Percentiles rank a stretch among this genome's conserved stretches.
phyloP scores from a whole-genome alignment of 2,888 invertebrate genomes.

The Oscheius sp. region DNA sequence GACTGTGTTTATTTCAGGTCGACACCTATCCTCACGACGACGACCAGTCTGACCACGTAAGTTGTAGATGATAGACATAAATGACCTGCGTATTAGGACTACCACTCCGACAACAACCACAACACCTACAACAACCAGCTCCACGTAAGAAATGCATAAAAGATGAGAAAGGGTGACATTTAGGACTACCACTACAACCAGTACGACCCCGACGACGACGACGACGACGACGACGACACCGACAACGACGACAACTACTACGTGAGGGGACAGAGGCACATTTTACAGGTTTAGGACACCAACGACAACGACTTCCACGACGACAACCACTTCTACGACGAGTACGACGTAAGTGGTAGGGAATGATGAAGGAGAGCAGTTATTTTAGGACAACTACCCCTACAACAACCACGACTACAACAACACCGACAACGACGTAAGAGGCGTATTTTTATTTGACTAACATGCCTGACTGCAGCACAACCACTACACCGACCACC shows the following conservation, averaged over 20 bases:
- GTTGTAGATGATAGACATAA: not conserved
- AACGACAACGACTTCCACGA: not conserved
- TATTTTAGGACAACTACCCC: not conserved
- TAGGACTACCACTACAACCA: not conserved
- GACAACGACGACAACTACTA: constrained; percentile 1
- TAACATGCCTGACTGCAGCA: no score
- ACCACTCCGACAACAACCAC: not conserved
- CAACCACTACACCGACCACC: no score
- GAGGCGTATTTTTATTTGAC: no score
- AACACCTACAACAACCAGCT: not conserved
- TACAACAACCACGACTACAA: no score
- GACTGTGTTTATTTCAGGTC: not conserved
- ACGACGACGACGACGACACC: not conserved
- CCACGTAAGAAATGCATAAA: no score
- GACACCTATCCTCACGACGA: not conserved
- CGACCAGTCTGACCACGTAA: constrained; percentile 10
- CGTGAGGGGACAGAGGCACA: not conserved
- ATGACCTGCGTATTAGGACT: no score
- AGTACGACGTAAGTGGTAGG: not conserved
- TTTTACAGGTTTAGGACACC: not conserved
- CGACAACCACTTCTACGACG: constrained; percentile 2
- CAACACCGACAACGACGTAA: no score
- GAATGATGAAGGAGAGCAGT: not conserved
- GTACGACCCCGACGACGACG: not conserved
- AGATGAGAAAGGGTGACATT: not conserved